A percentile compares a stretch with the other conserved stretches of the same genome.
Evolutionary conservation across 1,140 invertebrate genomes (phyloP).

Genomic region (Brachionus sp.): DNA sequence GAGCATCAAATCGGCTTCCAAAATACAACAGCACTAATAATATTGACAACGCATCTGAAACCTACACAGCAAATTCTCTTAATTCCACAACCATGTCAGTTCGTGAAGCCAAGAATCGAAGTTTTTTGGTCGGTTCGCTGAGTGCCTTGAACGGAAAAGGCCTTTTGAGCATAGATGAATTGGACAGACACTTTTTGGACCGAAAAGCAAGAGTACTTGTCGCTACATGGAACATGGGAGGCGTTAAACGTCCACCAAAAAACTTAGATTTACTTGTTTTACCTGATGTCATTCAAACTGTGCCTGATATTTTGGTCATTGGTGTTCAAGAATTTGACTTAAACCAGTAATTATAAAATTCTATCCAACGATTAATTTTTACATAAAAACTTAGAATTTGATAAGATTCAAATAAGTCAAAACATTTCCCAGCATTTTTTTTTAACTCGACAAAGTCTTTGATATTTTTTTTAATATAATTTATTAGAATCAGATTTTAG

Average conservation of each 20-base stretch:
- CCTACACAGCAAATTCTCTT: not conserved
- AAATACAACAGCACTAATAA: slow-evolving; percentile 39
- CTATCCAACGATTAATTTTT: too few relatives aligned
- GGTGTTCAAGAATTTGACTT: slow-evolving; percentile 79
- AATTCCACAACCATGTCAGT: not conserved
- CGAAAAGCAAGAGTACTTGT: slow-evolving; percentile 79
- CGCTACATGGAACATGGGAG: slow-evolving; percentile 93
- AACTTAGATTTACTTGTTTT: slow-evolving; percentile 78
- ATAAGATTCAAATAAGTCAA: too few relatives aligned
- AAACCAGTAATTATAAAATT: slow-evolving; percentile 53
- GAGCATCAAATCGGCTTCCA: not conserved
- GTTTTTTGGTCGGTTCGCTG: slow-evolving; percentile 49
- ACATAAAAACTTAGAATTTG: too few relatives aligned
- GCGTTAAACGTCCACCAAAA: slow-evolving; percentile 62
- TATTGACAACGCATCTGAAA: slow-evolving; percentile 13
- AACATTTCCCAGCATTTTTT: too few relatives aligned
- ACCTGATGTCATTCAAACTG: slow-evolving; percentile 71
- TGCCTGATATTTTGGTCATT: slow-evolving; percentile 84
- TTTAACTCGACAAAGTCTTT: too few relatives aligned
- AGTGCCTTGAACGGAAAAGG: slow-evolving; percentile 44
- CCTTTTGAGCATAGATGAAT: slow-evolving; percentile 73
- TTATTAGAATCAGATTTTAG: too few relatives aligned
- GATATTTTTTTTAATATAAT: too few relatives aligned
- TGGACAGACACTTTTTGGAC: slow-evolving; percentile 78
- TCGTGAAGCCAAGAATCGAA: slow-evolving; percentile 48